A percentile compares a stretch with the other conserved stretches of the same genome.
phyloP scores from a whole-genome alignment of 2,797 vertebrate genomes.

The Gephyroberyx darwinii region DNA sequence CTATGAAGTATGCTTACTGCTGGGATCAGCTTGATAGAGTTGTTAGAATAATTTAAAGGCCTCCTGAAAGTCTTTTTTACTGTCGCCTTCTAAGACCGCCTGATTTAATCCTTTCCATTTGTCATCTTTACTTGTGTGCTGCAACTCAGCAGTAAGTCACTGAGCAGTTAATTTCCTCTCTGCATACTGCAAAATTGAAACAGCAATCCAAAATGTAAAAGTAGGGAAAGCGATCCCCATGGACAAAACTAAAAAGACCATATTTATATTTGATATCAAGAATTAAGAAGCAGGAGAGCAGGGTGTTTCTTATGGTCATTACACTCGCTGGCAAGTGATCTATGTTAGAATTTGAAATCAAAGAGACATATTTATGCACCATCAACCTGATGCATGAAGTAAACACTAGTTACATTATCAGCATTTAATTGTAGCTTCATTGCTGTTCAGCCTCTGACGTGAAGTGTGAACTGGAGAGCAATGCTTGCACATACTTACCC shows the following conservation, averaged over 20 bases:
- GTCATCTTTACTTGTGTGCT: constrained; percentile 71
- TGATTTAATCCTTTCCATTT: constrained; percentile 80
- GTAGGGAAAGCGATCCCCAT: constrained; percentile 19
- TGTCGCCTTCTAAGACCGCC: constrained; percentile 61
- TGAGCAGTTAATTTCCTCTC: constrained; percentile 62
- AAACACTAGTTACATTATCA: constrained; percentile 31
- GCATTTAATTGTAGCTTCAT: neutral
- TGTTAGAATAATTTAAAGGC: constrained; percentile 80
- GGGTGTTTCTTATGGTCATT: neutral
- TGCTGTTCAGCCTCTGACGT: constrained; percentile 23
- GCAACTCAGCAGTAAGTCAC: constrained; percentile 69
- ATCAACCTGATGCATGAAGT: constrained; percentile 43
- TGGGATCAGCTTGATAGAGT: constrained; percentile 71
- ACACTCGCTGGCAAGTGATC: constrained; percentile 2
- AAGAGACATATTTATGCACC: constrained; percentile 25
- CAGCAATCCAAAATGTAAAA: constrained; percentile 48
- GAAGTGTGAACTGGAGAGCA: constrained; percentile 5
- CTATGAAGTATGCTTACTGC: constrained; percentile 62
- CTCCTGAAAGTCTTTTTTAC: constrained; percentile 55
- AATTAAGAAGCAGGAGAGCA: constrained; percentile 16
- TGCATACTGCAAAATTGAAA: constrained; percentile 62
- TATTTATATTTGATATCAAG: constrained; percentile 37
- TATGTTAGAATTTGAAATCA: constrained; percentile 20
- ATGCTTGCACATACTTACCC: neutral
- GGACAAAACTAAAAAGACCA: constrained; percentile 24